Base-by-base conservation (phyloP, 2,797 vertebrate genomes). In the Coilia nasus region DNA sequence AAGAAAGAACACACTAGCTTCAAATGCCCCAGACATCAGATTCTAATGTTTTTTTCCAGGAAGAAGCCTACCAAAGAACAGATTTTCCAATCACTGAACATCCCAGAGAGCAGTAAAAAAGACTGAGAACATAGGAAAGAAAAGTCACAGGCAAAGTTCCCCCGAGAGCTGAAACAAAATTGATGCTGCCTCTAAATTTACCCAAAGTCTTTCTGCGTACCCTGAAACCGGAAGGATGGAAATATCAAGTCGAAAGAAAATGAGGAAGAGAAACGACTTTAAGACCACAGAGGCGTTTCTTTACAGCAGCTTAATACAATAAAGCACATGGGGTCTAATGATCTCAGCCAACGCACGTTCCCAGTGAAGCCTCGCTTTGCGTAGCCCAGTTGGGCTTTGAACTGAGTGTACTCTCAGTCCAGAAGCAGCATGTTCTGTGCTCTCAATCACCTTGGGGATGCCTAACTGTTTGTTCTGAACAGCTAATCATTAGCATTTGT, bases 181-280 rank as follows among this genome's bases (percentile, higher is more conserved):
- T 28, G 23, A 67, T 19, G 31, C 67, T 35, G 17, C 67, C 31
- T 75, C 67, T 75, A 41, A 75, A 78, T 78, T 21, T 21, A 78
- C 71, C 71, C 5, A 2, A 78, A 78, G 6, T 17, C 71, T 17
- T 31, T 78, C 41, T 17, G 41, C 6, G 31, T 44, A 44, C 17
- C 71, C 71, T 44, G 71, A 78, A 78, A 78, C 31, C 17, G 71
- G 31, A 78, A 78, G 19, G 31, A 6, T 78, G 35, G 19, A 44
- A 78, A 78, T 44, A 78, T 44, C 71, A 44, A 89, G 82, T 84
- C 44, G 86, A 87, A 81, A 60, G 54, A 82, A 86, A 78, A 78
- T 41, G 71, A 78, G 71, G 35, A 78, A 78, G 71, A 78, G 31
- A 78, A 78, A 44, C 17, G 2, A 35, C 71, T 44, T 35, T 44